These are phyloP conservation scores for Apocrypta bakeri DNA, from an alignment of 1,140 invertebrate genomes.

Conservation along the genomic window DNA sequence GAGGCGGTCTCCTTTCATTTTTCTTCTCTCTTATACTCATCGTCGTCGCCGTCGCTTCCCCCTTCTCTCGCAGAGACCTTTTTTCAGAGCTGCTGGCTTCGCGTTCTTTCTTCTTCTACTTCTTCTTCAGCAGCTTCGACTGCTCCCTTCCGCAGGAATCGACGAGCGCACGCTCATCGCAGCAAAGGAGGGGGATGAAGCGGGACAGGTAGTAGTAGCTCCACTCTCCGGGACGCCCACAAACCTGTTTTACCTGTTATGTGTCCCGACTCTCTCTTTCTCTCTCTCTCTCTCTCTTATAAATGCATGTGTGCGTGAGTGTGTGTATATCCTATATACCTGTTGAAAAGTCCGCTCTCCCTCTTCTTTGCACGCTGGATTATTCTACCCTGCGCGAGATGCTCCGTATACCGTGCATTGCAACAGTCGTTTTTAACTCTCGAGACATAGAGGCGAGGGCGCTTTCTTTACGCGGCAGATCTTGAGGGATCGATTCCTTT, in stretches of 20 bases:
- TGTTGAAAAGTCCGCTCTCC: constrained; percentile 31
- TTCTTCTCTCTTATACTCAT: constrained; percentile 22
- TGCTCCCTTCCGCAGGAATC: constrained; percentile 62
- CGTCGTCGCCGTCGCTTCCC: constrained; percentile 41
- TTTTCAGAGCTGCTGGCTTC: neutral
- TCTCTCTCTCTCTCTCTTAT: constrained; percentile 17
- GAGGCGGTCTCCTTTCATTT: constrained; percentile 43
- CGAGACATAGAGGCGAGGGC: neutral
- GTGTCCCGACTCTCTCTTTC: constrained; percentile 54
- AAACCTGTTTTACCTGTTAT: constrained; percentile 73
- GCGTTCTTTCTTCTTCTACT: constrained; percentile 52
- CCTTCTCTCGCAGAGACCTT: constrained; percentile 44
- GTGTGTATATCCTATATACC: neutral
- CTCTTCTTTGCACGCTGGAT: constrained; percentile 22
- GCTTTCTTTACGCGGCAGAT: constrained; percentile 20
- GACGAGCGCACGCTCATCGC: constrained; percentile 30
- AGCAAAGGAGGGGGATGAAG: constrained; percentile 57
- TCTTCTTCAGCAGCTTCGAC: constrained; percentile 2
- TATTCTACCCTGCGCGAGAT: constrained; percentile 34
- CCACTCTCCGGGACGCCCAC: constrained; percentile 65
- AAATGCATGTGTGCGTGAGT: neutral
- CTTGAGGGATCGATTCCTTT: constrained; percentile 42
- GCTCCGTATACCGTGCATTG: constrained; percentile 11
- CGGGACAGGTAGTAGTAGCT: constrained; percentile 67
- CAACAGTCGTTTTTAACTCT: neutral